phyloP scores from a whole-genome alignment of 1,140 invertebrate genomes.

The Calliphora vicina region DNA sequence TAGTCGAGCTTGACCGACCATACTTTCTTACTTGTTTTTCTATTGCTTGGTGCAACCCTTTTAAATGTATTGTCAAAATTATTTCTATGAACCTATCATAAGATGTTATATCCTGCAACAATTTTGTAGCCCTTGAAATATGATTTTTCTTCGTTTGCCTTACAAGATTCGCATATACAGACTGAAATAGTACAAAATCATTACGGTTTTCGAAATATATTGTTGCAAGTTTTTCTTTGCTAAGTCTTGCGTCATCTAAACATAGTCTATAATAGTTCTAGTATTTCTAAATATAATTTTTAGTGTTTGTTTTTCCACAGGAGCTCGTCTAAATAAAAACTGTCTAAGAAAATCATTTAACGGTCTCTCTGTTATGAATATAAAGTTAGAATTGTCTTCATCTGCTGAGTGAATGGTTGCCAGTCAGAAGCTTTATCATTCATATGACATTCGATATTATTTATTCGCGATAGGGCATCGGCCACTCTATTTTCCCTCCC shows the following conservation, averaged over 20 bases:
- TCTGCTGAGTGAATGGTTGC: slow-evolving; percentile 5
- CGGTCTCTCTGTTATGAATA: slow-evolving; percentile 19
- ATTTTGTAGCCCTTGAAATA: background rate
- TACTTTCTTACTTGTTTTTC: too few relatives aligned
- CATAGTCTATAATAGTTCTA: slow-evolving; percentile 18
- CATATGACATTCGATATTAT: background rate
- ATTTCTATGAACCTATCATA: slow-evolving; percentile 26
- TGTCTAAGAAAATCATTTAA: background rate
- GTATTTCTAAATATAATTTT: slow-evolving; percentile 14
- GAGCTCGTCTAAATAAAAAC: background rate
- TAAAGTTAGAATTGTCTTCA: slow-evolving; percentile 21
- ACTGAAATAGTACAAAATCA: background rate
- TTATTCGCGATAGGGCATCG: slow-evolving; percentile 42
- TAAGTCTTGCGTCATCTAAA: background rate
- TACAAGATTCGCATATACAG: background rate
- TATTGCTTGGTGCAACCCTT: slow-evolving; percentile 31
- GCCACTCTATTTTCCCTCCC: slow-evolving; percentile 45
- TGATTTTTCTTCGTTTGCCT: background rate
- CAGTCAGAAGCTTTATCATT: slow-evolving; percentile 11
- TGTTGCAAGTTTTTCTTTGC: background rate
- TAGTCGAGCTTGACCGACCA: too few relatives aligned
- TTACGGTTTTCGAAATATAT: slow-evolving; percentile 1
- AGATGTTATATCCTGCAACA: background rate
- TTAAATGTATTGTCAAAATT: slow-evolving; percentile 17
- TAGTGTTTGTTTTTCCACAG: background rate